These are phyloP conservation scores for Entomobrya multifasciata DNA, from an alignment of 2,888 invertebrate species.

Conservation along the genomic window DNA sequence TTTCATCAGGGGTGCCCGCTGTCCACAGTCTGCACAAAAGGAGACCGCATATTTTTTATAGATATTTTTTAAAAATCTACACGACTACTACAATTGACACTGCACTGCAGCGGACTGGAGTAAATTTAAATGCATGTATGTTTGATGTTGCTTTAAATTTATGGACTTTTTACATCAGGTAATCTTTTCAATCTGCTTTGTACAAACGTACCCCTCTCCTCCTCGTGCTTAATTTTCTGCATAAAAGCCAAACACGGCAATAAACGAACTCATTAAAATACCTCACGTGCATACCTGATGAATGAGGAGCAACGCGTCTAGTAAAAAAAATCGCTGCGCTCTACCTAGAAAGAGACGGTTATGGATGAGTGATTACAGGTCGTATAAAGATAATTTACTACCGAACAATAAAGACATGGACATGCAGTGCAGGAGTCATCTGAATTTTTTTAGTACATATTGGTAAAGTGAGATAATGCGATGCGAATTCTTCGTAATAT, in stretches of 20 bases:
- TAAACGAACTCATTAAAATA: constrained; percentile 44
- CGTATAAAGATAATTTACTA: constrained; percentile 43
- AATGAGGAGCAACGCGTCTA: not conserved
- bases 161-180: not conserved
- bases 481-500: too few species aligned
- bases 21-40: not conserved
- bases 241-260: not conserved
- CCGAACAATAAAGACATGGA: constrained; percentile 26
- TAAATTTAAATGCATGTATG: constrained; percentile 16
- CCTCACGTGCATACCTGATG: constrained; percentile 44
- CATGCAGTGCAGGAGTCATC: constrained; percentile 20
- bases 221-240: not conserved
- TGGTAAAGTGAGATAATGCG: too few species aligned
- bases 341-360: too few species aligned
- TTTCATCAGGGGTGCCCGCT: constrained; percentile 4
- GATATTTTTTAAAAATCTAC: not conserved
- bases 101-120: too few species aligned
- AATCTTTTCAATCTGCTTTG: not conserved
- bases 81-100: not conserved
- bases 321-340: constrained; percentile 1
- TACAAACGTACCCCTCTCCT: too few species aligned
- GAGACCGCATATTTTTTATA: not conserved
- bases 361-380: constrained; percentile 47
- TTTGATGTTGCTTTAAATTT: not conserved
- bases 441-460: too few species aligned